Base-by-base conservation (phyloP, 2,797 vertebrate genomes). In the Bucorvus abyssinicus region DNA sequence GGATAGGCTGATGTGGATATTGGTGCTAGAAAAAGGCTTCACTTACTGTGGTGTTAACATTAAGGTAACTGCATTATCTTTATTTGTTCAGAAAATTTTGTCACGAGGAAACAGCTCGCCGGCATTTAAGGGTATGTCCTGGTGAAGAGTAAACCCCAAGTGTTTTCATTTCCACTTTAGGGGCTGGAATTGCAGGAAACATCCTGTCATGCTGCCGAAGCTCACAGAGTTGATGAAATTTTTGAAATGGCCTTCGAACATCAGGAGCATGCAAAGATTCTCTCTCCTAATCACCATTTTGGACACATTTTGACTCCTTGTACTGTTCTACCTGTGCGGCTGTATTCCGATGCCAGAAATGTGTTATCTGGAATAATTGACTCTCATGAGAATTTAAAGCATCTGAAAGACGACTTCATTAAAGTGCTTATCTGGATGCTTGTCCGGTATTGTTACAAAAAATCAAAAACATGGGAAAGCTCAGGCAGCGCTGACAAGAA, bases 181-280 rank as follows among this genome's bases (percentile, higher is more conserved):
- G 99, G 99, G 29, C 96, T 99, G 89, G 99, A 99, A 98, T 97
- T 99, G 78, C 99, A 99, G 97, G 99, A 99, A 97, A 99, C 99
- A 3, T 99, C 99, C 19, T 99, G 99, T 96, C 99, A 99, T 93
- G 99, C 99, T 14, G 99, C 98, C 84, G 99, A 99, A 98, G 99
- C 99, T 29, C 98, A 98, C 81, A 98, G 98, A 93, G 99, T 99
- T 76, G 99, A 99, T 75, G 99, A 99, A 97, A 98, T 99, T 81
- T 99, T 99, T 81, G 99, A 99, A 97, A 98, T 97, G 47, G 99
- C 99, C 20, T 99, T 99, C 45, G 98, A 99, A 91, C 98, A 98
- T 20, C 98, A 98, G 5, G 98, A 99, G 89, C 95, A 91, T 44
- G 84, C 97, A 6, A 98, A 98, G 92, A 87, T 97, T 42, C 98